Percentiles rank a stretch among this genome's conserved stretches.
phyloP scores from a whole-genome alignment of 2,113 vertebrate genomes.

The Oceanites oceanicus region DNA sequence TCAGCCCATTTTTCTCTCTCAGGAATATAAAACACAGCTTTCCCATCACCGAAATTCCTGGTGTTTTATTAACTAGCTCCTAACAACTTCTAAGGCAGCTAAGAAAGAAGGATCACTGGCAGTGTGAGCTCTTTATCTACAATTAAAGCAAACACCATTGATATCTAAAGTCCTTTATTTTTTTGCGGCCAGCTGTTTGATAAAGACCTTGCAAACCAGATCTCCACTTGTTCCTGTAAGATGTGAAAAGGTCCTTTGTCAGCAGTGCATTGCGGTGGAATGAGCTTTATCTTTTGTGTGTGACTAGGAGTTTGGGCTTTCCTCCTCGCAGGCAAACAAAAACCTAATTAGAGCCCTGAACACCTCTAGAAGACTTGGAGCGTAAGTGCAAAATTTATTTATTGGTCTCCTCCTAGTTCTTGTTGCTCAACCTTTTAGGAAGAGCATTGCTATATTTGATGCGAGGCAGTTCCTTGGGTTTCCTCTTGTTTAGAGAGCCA shows the following conservation, averaged over 20 bases:
- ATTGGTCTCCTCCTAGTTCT: neutral
- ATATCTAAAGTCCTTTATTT: neutral
- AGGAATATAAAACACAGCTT: neutral
- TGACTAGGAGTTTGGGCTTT: neutral
- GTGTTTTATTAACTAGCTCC: neutral
- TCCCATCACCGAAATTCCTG: neutral
- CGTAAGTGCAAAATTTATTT: neutral
- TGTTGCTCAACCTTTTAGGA: neutral
- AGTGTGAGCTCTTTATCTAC: neutral
- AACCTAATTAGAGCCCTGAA: neutral
- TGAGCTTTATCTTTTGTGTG: neutral
- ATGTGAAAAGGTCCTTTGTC: constrained; percentile 3
- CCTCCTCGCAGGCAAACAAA: neutral
- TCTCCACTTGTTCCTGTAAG: neutral
- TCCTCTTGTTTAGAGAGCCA: neutral
- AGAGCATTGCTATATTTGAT: neutral
- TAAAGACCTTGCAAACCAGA: neutral
- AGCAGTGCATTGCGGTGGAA: neutral
- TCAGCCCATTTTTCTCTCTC: neutral
- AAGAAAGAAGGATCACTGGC: neutral
- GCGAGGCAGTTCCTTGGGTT: neutral
- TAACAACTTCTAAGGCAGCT: neutral
- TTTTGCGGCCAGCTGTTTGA: neutral
- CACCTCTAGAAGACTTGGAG: neutral
- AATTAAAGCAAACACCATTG: neutral